Evolutionary conservation across 1,140 invertebrate species (phyloP).

Genomic region (Orchesella cincta): DNA sequence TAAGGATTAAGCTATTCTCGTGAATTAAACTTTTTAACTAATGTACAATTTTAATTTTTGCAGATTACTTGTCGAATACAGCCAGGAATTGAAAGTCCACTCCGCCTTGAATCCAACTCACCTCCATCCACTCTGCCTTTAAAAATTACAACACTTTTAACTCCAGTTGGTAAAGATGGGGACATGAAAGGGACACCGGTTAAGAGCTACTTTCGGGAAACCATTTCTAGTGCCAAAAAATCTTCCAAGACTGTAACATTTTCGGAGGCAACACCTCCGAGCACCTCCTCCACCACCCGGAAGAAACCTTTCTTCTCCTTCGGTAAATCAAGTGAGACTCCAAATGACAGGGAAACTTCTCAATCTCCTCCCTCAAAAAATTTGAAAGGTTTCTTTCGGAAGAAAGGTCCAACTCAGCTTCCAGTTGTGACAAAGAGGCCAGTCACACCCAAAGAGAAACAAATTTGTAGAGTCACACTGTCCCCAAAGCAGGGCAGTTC

Average conservation of each 20-base stretch:
- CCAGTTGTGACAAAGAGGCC: not conserved
- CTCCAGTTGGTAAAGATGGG: not conserved
- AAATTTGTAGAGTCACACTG: not conserved
- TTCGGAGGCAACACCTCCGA: not conserved
- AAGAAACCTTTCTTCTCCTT: constrained; percentile 30
- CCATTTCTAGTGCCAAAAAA: constrained; percentile 27
- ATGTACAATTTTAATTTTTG: too few relatives aligned
- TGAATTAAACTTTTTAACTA: too few relatives aligned
- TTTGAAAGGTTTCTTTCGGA: too few relatives aligned
- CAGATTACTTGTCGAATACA: not conserved
- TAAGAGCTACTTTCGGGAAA: constrained; percentile 33
- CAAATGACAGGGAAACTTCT: not conserved
- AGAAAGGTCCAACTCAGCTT: not conserved
- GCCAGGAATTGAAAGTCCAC: not conserved
- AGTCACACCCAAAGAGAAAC: not conserved
- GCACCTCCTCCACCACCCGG: not conserved
- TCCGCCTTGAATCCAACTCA: not conserved
- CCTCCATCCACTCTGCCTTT: not conserved
- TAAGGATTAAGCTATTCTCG: too few relatives aligned
- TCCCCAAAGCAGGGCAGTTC: not conserved
- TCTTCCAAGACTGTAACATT: constrained; percentile 33
- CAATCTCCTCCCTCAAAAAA: not conserved
- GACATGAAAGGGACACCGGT: constrained; percentile 34
- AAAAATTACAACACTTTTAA: not conserved
- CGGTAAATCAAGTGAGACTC: not conserved